A percentile compares a stretch with the other conserved stretches of the same genome.
phyloP scores from a whole-genome alignment of 2,797 vertebrate genomes.

The Triplophysa yarkandensis region DNA sequence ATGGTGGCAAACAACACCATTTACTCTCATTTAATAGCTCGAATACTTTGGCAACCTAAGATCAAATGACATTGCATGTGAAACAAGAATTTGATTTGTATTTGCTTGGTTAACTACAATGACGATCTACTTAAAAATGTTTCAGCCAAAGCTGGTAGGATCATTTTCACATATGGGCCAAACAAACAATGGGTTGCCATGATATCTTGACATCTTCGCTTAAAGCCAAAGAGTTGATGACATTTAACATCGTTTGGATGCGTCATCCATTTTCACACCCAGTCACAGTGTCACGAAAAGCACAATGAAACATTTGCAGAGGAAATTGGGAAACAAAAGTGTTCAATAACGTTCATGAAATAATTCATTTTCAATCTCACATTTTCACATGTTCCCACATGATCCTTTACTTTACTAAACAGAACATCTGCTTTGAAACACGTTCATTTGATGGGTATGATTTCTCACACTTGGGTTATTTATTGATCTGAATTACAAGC shows the following conservation, averaged over 20 bases:
- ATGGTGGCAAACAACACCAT: conserved; percentile 5
- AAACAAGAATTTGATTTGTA: conserved; percentile 48
- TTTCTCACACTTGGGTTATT: conserved; percentile 7
- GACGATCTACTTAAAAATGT: conserved; percentile 46
- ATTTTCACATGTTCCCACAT: conserved; percentile 10
- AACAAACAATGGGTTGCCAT: conserved; percentile 60
- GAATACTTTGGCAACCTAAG: conserved; percentile 49
- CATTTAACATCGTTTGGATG: conserved; percentile 37
- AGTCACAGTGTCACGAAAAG: conserved; percentile 40
- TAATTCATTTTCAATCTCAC: conserved; percentile 5
- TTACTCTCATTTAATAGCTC: conserved; percentile 39
- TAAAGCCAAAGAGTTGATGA: conserved; percentile 44
- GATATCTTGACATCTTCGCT: conserved; percentile 51
- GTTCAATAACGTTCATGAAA: conserved; percentile 6
- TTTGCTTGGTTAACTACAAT: conserved; percentile 49
- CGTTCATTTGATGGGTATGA: neutral
- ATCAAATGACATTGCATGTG: conserved; percentile 53
- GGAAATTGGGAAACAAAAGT: conserved; percentile 26
- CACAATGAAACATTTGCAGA: conserved; percentile 39
- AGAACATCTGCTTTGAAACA: neutral
- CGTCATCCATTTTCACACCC: conserved; percentile 47
- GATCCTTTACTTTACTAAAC: neutral
- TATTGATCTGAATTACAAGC: neutral
- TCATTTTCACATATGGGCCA: conserved; percentile 60
- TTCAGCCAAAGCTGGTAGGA: conserved; percentile 56